These are phyloP conservation scores for Atrina japonica DNA, from an alignment of 2,888 invertebrate genomes.

Conservation along the genomic window DNA sequence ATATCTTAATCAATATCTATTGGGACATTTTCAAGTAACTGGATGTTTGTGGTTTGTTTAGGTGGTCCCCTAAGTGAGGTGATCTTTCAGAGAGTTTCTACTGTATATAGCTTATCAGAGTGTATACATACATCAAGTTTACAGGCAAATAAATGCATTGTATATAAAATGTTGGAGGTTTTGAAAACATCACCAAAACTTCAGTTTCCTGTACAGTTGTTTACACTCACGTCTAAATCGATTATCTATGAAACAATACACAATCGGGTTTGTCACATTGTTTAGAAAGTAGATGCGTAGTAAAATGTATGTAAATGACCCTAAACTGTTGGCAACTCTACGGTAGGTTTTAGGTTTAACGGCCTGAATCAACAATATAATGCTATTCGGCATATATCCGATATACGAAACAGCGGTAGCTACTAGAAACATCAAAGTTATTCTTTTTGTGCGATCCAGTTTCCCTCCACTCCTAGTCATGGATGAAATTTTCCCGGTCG, in stretches of 20 bases:
- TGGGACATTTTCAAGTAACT: too few relatives aligned
- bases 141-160: too few relatives aligned
- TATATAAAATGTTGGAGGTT: too few relatives aligned
- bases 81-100: too few relatives aligned
- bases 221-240: conserved; percentile 38
- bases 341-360: conserved; percentile 20
- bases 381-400: conserved; percentile 32
- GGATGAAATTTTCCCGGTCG: not conserved
- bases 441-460: conserved; percentile 21
- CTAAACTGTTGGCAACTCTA: not conserved
- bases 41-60: too few relatives aligned
- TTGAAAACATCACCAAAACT: conserved; percentile 1
- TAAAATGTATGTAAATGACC: conserved; percentile 25
- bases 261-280: conserved; percentile 42
- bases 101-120: too few relatives aligned
- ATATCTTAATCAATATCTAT: too few relatives aligned
- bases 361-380: conserved; percentile 35
- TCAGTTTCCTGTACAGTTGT: conserved; percentile 21
- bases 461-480: not conserved
- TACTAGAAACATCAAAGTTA: conserved; percentile 43
- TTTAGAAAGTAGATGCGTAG: conserved; percentile 39
- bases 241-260: conserved; percentile 42
- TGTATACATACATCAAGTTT: too few relatives aligned
- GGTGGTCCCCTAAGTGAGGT: too few relatives aligned
- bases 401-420: conserved; percentile 42